Percentiles rank a stretch among this genome's conserved stretches.
Conservation (phyloP, 2,113 vertebrate species). For the Falco punctatus region DNA sequence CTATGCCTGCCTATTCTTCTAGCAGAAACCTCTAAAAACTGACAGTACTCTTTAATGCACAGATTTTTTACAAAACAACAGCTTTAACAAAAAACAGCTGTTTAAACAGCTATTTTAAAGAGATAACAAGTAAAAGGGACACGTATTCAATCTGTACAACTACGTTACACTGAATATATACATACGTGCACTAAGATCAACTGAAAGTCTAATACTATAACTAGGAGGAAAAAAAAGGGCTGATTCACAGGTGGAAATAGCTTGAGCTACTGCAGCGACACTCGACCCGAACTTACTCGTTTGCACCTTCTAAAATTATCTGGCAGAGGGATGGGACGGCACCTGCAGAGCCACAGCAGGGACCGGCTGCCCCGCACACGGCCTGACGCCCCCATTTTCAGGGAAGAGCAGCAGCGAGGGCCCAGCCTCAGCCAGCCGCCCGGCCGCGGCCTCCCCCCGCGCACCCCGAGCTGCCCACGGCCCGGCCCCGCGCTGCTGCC, state of each 20-base stretch:
- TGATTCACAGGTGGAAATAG: not conserved
- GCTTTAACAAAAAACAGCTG: not conserved
- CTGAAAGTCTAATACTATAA: rapidly evolving
- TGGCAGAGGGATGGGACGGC: no score
- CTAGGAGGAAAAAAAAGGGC: not conserved
- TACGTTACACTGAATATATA: rapidly evolving
- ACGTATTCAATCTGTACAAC: rapidly evolving
- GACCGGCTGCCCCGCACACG: rapidly evolving
- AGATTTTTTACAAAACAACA: rapidly evolving
- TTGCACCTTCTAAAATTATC: not conserved
- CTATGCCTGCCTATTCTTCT: not conserved
- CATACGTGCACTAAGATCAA: rapidly evolving
- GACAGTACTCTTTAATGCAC: rapidly evolving
- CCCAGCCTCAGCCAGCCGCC: rapidly evolving
- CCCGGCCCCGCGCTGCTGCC: not conserved
- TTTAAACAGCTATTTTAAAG: not conserved
- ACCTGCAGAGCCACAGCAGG: not conserved
- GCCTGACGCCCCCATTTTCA: rapidly evolving
- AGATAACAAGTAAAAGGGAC: rapidly evolving
- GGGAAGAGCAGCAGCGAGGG: rapidly evolving
- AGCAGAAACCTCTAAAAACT: no score
- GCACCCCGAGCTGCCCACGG: no score
- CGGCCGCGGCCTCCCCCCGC: rapidly evolving
- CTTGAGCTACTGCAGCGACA: not conserved
- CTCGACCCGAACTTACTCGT: rapidly evolving